Conservation (phyloP, 2,797 vertebrate genomes). For the Florisuga fusca region DNA sequence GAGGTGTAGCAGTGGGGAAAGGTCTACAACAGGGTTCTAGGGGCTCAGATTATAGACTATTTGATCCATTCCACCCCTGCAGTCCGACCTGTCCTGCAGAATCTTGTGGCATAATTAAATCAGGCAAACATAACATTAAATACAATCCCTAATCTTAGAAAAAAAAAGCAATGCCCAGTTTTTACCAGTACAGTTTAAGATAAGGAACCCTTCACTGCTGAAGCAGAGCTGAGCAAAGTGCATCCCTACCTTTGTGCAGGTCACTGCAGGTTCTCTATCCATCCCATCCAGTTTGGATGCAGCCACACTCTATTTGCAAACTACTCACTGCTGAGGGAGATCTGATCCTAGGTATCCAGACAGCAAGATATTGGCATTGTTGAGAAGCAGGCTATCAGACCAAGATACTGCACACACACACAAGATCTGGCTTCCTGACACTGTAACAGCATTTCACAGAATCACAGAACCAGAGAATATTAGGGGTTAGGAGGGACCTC, state of each 20-base stretch:
- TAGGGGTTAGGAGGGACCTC: too few species aligned
- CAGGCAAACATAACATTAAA: background rate
- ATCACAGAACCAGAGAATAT: too few species aligned
- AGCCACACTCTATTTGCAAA: background rate
- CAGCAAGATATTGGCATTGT: background rate
- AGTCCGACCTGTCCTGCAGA: background rate
- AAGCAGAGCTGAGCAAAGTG: background rate
- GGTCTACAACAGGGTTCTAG: background rate
- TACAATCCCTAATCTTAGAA: fast-evolving
- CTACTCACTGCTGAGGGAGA: background rate
- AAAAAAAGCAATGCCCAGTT: background rate
- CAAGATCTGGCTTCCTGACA: background rate
- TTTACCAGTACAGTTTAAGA: background rate
- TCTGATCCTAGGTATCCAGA: background rate
- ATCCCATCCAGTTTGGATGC: background rate
- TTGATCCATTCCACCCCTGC: background rate
- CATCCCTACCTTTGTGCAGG: background rate
- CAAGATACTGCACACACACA: background rate
- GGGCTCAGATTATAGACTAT: background rate
- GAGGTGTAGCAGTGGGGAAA: background rate
- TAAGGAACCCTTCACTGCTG: background rate
- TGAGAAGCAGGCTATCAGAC: background rate
- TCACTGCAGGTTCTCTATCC: too few species aligned
- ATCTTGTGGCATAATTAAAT: background rate
- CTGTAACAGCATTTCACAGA: fast-evolving